Evolutionary conservation across 2,888 invertebrate genomes (phyloP), one percentile per base, ranked within the genome.

Genomic region (Lagria hirta): DNA sequence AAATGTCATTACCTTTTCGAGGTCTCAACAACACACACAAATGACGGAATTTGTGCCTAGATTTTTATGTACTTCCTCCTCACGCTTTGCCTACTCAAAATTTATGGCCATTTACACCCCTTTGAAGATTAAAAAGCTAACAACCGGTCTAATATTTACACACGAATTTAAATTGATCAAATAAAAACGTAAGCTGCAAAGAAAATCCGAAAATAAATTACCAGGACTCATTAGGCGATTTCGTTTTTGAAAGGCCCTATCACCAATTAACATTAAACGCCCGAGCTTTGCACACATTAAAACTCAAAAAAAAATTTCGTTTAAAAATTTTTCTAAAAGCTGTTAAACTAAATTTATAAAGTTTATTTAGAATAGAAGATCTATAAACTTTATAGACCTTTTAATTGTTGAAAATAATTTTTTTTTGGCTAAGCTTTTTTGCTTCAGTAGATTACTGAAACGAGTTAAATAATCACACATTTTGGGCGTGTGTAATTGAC

Each of bases 21-120:
- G 28, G 42, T 37, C 33, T 37, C 40, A 38, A 20, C 37, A n/a
- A n/a, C n/a, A n/a, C n/a, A n/a, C n/a, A n/a, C n/a, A 33, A 43
- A 34, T 34, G 43, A 20, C 27, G 48, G 43, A 48, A 38, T 48
- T 43, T 34, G 29, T 33, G 27, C 35, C 42, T 37, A 36, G 42
- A 23, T 43, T 37, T 47, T 47, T 47, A 47, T 47, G 42, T 47
- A 47, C 47, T 47, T 47, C 46, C 46, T 46, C 41, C 36, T 26
- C 13, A 18, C 20, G 20, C 41, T 41, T 32, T 34, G 35, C 42
- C 34, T 42, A 42, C 34, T 27, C 10, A 23, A 24, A 23, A 35
- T 46, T 41, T 34, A 30, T 20, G 3, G 21, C 22, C 37, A 32
- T 35, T 28, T 14, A 35, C 38, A 46, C 48, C 48, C 38, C 34